phyloP scores from a whole-genome alignment of 92 coral and sea anemone species.

The Parazoanthus atlanticus region DNA sequence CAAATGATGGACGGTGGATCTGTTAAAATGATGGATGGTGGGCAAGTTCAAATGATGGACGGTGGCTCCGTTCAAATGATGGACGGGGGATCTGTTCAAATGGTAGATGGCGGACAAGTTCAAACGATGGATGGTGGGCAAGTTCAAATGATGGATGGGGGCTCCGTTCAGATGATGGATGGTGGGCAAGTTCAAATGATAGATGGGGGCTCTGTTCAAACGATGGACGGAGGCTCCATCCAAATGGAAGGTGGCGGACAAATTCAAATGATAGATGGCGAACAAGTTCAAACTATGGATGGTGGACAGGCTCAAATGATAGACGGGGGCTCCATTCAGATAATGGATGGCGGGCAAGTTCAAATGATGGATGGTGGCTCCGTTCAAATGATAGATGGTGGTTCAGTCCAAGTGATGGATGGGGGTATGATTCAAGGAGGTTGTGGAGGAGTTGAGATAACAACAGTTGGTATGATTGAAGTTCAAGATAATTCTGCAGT shows the following conservation, averaged over 20 bases:
- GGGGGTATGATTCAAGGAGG: neutral
- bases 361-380: conserved; percentile 21
- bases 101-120: conserved; percentile 22
- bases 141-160: conserved; percentile 22
- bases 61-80: conserved; percentile 12
- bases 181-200: neutral
- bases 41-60: conserved; percentile 14
- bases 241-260: conserved; percentile 1
- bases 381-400: neutral
- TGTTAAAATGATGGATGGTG: conserved; percentile 27
- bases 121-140: conserved; percentile 20
- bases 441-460: neutral
- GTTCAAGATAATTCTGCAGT: neutral
- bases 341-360: neutral
- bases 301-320: neutral
- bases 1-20: neutral
- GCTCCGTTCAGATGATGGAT: conserved; percentile 15
- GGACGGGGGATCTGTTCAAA: conserved; percentile 16
- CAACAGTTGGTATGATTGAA: neutral
- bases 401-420: neutral
- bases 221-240: neutral
- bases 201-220: conserved; percentile 9
- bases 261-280: conserved; percentile 22
- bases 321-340: neutral
- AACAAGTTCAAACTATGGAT: conserved; percentile 6